A percentile compares a stretch with the other conserved stretches of the same genome.
These are phyloP conservation scores for Gambusia holbrooki DNA, from an alignment of 2,113 vertebrate species.

Conservation along the genomic window DNA sequence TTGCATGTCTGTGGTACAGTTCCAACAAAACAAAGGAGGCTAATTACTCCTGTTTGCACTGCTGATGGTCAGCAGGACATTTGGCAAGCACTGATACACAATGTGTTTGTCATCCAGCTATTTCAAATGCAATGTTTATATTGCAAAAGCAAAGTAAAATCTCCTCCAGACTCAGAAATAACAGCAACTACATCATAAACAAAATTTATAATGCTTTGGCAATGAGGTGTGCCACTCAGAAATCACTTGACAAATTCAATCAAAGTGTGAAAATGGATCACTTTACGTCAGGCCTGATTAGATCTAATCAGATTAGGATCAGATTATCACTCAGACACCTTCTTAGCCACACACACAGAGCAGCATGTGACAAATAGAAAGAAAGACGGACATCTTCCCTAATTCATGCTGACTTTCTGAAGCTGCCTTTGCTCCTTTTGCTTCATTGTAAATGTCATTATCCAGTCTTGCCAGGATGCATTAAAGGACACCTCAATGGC, in stretches of 20 bases:
- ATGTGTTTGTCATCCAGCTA: neutral
- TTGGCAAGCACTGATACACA: slow-evolving; percentile 20
- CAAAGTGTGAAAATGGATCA: slow-evolving; percentile 29
- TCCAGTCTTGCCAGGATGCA: slow-evolving; percentile 40
- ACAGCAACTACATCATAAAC: neutral
- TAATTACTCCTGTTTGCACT: slow-evolving; percentile 56
- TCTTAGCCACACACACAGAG: slow-evolving; percentile 26
- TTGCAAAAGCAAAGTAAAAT: neutral
- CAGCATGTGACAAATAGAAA: neutral
- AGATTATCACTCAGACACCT: slow-evolving; percentile 43
- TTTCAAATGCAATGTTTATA: slow-evolving; percentile 1
- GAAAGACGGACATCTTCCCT: slow-evolving; percentile 7
- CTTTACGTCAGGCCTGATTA: slow-evolving; percentile 40
- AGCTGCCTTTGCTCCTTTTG: slow-evolving; percentile 11
- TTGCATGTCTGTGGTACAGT: slow-evolving; percentile 26
- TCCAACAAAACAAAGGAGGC: slow-evolving; percentile 44
- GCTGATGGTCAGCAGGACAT: slow-evolving; percentile 28
- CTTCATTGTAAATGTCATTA: slow-evolving; percentile 49
- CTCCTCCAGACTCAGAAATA: neutral
- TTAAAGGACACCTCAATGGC: slow-evolving; percentile 27
- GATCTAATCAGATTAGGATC: slow-evolving; percentile 47
- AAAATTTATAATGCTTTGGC: neutral
- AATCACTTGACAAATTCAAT: slow-evolving; percentile 44
- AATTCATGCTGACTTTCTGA: slow-evolving; percentile 14
- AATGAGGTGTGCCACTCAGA: neutral